These are phyloP conservation scores for Tetramorium bicarinatum DNA, from an alignment of 2,888 invertebrate species.

Conservation along the genomic window DNA sequence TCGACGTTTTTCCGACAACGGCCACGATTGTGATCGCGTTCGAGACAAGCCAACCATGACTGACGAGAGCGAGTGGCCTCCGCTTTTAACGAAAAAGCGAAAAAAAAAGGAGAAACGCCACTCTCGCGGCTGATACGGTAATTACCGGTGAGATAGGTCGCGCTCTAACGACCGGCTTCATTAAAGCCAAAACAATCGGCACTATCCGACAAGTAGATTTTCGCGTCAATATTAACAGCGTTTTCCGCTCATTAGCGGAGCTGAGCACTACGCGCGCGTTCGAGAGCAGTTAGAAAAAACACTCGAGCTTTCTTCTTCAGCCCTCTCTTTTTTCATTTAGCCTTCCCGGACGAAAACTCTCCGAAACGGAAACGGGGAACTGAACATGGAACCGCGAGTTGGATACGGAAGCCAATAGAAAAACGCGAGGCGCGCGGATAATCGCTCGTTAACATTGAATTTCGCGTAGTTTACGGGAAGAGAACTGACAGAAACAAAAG, in stretches of 20 bases:
- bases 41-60: constrained; percentile 64
- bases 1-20: constrained; percentile 21
- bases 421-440: constrained; percentile 41
- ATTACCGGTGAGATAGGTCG: constrained; percentile 65
- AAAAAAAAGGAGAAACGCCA: constrained; percentile 16
- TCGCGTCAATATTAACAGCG: constrained; percentile 68
- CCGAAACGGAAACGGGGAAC: constrained; percentile 38
- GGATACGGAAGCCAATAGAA: constrained; percentile 15
- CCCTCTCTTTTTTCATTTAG: background rate
- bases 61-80: constrained; percentile 38
- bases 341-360: constrained; percentile 12
- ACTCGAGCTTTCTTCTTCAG: background rate
- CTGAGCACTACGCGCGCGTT: constrained; percentile 20
- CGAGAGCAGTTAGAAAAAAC: constrained; percentile 21
- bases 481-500: constrained; percentile 45
- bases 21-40: constrained; percentile 48
- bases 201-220: constrained; percentile 73
- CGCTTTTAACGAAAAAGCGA: constrained; percentile 16
- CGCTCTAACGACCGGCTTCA: constrained; percentile 72
- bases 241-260: constrained; percentile 63
- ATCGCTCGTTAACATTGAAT: constrained; percentile 54
- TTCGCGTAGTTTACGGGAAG: constrained; percentile 33
- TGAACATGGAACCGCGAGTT: constrained; percentile 26
- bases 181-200: constrained; percentile 59
- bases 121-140: constrained; percentile 64